Conservation (phyloP, 2,888 invertebrate genomes). For the Xanthostigma xanthostigma region DNA sequence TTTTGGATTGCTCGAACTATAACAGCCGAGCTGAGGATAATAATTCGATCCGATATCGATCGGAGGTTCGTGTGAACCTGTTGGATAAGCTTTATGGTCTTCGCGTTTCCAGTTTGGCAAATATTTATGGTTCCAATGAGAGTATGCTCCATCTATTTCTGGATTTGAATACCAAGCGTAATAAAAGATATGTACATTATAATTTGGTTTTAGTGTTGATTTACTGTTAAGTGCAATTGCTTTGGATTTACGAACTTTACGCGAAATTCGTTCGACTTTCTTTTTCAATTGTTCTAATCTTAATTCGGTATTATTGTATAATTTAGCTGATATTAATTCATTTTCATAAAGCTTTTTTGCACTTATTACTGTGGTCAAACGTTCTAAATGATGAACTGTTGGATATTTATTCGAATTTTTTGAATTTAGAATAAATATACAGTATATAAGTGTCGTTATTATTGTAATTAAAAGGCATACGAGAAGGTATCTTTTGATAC, state of each 20-base stretch:
- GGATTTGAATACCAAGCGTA: conserved; percentile 24
- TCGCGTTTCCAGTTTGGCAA: conserved; percentile 23
- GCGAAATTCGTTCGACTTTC: conserved; percentile 18
- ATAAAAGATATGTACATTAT: conserved; percentile 24
- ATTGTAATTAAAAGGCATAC: neutral
- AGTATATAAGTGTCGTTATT: neutral
- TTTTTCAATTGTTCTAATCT: conserved; percentile 17
- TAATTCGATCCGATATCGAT: conserved; percentile 36
- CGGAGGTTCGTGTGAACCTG: conserved; percentile 35
- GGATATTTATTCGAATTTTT: neutral
- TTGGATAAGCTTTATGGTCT: conserved; percentile 29
- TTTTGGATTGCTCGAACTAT: conserved; percentile 33
- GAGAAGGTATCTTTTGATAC: conserved; percentile 7
- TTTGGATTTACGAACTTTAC: conserved; percentile 17
- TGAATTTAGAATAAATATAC: neutral
- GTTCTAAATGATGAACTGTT: no score
- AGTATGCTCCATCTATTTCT: conserved; percentile 20
- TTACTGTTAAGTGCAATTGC: conserved; percentile 16
- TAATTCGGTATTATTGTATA: conserved; percentile 14
- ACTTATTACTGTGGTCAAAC: no score
- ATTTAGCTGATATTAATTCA: conserved; percentile 4
- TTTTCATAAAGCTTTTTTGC: neutral
- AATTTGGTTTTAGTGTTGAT: conserved; percentile 18
- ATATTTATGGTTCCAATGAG: conserved; percentile 24
- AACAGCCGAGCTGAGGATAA: conserved; percentile 36